These are phyloP conservation scores for Bubo blakistoni DNA, from an alignment of 2,113 vertebrate species.

Conservation along the genomic window DNA sequence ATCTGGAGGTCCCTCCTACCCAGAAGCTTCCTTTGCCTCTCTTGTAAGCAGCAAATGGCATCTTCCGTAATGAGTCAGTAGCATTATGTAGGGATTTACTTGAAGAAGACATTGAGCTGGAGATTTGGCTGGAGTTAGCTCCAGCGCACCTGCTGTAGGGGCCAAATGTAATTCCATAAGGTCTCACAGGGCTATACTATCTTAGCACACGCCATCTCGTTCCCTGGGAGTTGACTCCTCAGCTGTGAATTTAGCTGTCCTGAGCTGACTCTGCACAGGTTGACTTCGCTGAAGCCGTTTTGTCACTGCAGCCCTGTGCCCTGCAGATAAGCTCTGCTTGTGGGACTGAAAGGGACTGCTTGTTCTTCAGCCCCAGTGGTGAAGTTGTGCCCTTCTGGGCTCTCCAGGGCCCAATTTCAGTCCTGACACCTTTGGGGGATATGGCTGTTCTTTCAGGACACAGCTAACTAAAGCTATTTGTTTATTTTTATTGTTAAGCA, in stretches of 20 bases:
- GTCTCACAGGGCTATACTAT: not conserved
- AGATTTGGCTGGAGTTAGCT: not conserved
- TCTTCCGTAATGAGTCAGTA: not conserved
- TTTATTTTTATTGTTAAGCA: not conserved
- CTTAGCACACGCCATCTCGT: not conserved
- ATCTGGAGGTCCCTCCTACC: not conserved
- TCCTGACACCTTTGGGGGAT: not conserved
- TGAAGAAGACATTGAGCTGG: not conserved
- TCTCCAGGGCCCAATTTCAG: not conserved
- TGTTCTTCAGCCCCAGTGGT: not conserved
- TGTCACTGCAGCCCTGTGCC: not conserved
- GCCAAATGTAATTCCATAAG: not conserved
- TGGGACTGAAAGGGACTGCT: not conserved
- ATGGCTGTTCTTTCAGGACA: not conserved
- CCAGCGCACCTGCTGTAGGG: not conserved
- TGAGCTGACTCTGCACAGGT: not conserved
- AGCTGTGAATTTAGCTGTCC: not conserved
- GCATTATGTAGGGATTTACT: not conserved
- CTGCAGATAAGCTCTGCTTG: fast-evolving
- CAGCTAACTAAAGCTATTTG: not conserved
- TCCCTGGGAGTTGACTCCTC: not conserved
- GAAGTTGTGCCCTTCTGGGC: not conserved
- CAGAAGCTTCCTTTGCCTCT: not conserved
- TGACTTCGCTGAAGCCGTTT: fast-evolving
- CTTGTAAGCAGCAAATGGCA: not conserved